These are phyloP conservation scores for Datnioides undecimradiatus DNA, from an alignment of 2,113 vertebrate genomes.

Conservation along the genomic window DNA sequence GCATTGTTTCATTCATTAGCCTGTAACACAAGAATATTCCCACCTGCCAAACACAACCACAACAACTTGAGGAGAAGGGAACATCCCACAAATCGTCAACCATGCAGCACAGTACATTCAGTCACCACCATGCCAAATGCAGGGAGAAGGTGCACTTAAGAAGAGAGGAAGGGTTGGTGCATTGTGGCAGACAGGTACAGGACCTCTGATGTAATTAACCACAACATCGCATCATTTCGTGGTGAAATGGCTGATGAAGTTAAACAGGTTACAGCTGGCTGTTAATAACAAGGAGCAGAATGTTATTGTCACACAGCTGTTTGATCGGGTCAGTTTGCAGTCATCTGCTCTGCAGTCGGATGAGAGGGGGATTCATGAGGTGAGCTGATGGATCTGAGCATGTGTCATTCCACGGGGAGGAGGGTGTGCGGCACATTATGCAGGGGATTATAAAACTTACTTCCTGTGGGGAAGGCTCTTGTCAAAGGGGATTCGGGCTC, in stretches of 20 bases:
- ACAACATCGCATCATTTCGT: constrained; percentile 30
- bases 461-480: constrained; percentile 93
- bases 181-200: constrained; percentile 12
- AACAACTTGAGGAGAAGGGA: constrained; percentile 15
- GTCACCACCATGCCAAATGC: constrained; percentile 54
- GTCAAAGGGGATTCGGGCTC: constrained; percentile 89
- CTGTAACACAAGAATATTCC: background rate
- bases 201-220: background rate
- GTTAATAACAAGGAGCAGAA: background rate
- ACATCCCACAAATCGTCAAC: constrained; percentile 51
- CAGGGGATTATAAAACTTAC: constrained; percentile 86
- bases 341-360: constrained; percentile 33
- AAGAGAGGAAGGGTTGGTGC: constrained; percentile 14
- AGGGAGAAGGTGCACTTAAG: constrained; percentile 30
- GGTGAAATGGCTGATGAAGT: constrained; percentile 67
- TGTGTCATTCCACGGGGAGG: constrained; percentile 62
- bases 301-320: constrained; percentile 36
- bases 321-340: constrained; percentile 24
- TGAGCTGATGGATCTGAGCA: constrained; percentile 54
- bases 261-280: constrained; percentile 50
- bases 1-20: background rate
- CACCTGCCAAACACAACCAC: constrained; percentile 11
- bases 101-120: constrained; percentile 66
- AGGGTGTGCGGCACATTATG: constrained; percentile 24
- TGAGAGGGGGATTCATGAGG: constrained; percentile 61